Percentiles rank a stretch among this genome's conserved stretches.
phyloP scores from a whole-genome alignment of 1,140 invertebrate species.

The Musca vetustissima region DNA sequence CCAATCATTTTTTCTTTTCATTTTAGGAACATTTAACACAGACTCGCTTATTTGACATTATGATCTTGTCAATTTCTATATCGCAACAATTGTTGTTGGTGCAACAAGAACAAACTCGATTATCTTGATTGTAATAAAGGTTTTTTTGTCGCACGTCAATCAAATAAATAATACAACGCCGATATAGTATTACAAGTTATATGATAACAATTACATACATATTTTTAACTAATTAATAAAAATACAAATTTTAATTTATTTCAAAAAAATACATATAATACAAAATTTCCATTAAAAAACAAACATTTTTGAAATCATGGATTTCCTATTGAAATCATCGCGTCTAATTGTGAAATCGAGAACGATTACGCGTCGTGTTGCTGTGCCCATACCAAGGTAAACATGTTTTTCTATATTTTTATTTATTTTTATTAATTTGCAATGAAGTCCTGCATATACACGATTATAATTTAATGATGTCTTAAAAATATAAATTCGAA shows the following conservation, averaged over 20 bases:
- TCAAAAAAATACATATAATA: constrained; percentile 3
- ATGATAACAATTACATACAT: too few relatives aligned
- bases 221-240: background rate
- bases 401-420: background rate
- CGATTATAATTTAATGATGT: too few relatives aligned
- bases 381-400: constrained; percentile 54
- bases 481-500: too few relatives aligned
- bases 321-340: constrained; percentile 54
- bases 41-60: constrained; percentile 52
- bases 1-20: constrained; percentile 19
- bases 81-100: constrained; percentile 18
- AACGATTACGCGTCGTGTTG: constrained; percentile 50
- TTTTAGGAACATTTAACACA: constrained; percentile 49
- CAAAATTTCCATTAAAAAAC: background rate
- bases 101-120: too few relatives aligned
- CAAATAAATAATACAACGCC: too few relatives aligned
- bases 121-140: too few relatives aligned
- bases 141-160: too few relatives aligned
- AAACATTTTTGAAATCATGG: constrained; percentile 37
- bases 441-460: too few relatives aligned
- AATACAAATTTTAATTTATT: background rate
- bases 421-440: too few relatives aligned
- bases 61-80: constrained; percentile 51
- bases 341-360: constrained; percentile 50
- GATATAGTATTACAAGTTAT: too few relatives aligned